phyloP scores from a whole-genome alignment of 2,113 vertebrate species.

The Hippocampus guttulatus region DNA sequence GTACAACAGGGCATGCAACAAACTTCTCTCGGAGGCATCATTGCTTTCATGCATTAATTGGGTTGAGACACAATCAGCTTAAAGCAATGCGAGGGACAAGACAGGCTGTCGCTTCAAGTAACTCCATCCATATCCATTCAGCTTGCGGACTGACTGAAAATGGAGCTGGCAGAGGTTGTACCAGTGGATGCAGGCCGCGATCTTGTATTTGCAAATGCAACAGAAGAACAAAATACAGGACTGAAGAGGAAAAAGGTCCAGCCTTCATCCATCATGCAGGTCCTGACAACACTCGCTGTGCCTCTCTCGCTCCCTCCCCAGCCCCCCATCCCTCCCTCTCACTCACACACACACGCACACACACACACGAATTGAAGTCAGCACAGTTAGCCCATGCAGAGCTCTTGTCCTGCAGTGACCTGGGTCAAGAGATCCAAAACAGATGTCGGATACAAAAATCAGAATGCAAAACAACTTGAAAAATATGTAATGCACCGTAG shows the following conservation, averaged over 20 bases:
- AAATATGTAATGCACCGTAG: constrained; percentile 23
- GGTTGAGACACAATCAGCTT: constrained; percentile 28
- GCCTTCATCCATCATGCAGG: constrained; percentile 60
- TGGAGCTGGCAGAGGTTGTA: constrained; percentile 39
- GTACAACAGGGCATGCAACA: constrained; percentile 55
- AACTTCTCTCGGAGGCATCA: constrained; percentile 21
- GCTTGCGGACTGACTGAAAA: constrained; percentile 68
- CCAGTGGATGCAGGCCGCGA: constrained; percentile 55
- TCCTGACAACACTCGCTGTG: constrained; percentile 25
- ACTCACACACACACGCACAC: constrained; percentile 15
- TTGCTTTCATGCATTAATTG: constrained; percentile 46
- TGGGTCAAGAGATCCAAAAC: constrained; percentile 36
- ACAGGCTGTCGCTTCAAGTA: constrained; percentile 35
- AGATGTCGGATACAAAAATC: constrained; percentile 33
- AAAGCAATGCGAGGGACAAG: constrained; percentile 31
- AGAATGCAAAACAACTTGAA: constrained; percentile 19
- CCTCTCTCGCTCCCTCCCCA: background rate
- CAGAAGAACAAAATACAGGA: constrained; percentile 39
- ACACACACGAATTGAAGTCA: constrained; percentile 36
- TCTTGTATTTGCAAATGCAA: constrained; percentile 51
- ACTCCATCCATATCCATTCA: constrained; percentile 58
- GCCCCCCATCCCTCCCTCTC: background rate
- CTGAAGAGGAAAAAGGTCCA: constrained; percentile 23
- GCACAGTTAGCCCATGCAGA: constrained; percentile 66
- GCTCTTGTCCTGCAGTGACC: constrained; percentile 41